A percentile compares a stretch with the other conserved stretches of the same genome.
phyloP scores from a whole-genome alignment of 2,113 vertebrate species.

The Felis chaus region DNA sequence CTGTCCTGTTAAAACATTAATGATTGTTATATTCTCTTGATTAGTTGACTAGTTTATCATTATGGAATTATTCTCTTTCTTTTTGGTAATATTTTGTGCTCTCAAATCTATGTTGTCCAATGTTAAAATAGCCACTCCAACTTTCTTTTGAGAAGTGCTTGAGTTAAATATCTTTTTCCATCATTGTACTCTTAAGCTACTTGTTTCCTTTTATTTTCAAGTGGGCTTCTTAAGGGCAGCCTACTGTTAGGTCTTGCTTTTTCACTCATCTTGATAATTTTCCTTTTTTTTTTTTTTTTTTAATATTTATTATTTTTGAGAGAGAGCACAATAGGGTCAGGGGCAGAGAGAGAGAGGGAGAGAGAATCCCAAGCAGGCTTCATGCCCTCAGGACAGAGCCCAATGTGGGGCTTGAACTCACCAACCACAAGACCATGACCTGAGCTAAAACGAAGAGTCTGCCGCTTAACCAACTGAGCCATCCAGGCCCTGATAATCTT shows the following conservation, averaged over 20 bases:
- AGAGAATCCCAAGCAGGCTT: too few species aligned
- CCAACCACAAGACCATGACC: too few species aligned
- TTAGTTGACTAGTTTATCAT: background rate
- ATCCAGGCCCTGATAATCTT: background rate
- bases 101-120: background rate
- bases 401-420: too few species aligned
- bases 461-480: too few species aligned
- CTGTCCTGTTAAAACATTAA: background rate
- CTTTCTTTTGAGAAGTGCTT: background rate
- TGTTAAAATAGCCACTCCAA: background rate
- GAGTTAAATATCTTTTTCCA: background rate
- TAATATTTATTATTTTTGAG: too few species aligned
- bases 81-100: background rate
- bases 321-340: too few species aligned
- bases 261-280: background rate
- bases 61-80: background rate
- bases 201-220: background rate
- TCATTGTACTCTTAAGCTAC: background rate
- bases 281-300: background rate
- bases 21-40: background rate
- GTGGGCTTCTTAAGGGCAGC: background rate
- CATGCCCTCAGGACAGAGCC: too few species aligned
- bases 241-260: background rate
- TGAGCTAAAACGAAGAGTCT: too few species aligned
- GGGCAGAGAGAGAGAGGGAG: too few species aligned